Evolutionary conservation across 2,113 vertebrate species (phyloP), one percentile per base, ranked within the genome.

Genomic region (Proterorhinus semilunaris): DNA sequence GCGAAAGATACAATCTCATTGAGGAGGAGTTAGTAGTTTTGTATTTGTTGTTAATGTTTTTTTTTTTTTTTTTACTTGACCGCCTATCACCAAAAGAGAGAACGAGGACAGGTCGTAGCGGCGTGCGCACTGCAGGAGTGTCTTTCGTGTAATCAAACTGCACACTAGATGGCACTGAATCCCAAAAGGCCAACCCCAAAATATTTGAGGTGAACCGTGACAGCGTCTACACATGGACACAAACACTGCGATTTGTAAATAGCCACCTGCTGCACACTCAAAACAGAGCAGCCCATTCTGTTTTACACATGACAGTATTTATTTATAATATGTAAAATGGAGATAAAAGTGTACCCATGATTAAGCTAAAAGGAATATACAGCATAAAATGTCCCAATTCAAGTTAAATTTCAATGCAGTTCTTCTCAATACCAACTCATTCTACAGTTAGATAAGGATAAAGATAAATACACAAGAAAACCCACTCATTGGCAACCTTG

Each of bases 311-410:
- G 72, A 77, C 66, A 81, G 50, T 57, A 69, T 93, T 91, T 90
- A 87, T 88, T 90, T 58, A 80, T 85, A 84, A 86, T 86, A 87
- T 55, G 86, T 73, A 82, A 48, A 52, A 83, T 65, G 50, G 78
- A 10, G 81, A 85, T 80, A 90, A 88, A 90, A 87, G 54, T 69
- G 83, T 62, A 86, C 74, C 76, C 71, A 62, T 70, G 85, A 65
- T 47, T 83, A 76, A 84, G 12, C 68, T 77, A 69, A 80, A 68
- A 86, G 76, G 68, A 58, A 93, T 93, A 92, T 94, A 95, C 92
- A 96, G 86, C 88, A 82, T 86, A 87, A 92, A 91, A 93, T 83
- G 91, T 90, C 91, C 91, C 94, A 84, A 94, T 95, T 96, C 92
- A 95, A 96, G 93, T 95, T 94, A 91, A 58, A 58, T 42, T 42